phyloP scores from a whole-genome alignment of 2,113 vertebrate genomes.

The Planiliza haematocheilus region DNA sequence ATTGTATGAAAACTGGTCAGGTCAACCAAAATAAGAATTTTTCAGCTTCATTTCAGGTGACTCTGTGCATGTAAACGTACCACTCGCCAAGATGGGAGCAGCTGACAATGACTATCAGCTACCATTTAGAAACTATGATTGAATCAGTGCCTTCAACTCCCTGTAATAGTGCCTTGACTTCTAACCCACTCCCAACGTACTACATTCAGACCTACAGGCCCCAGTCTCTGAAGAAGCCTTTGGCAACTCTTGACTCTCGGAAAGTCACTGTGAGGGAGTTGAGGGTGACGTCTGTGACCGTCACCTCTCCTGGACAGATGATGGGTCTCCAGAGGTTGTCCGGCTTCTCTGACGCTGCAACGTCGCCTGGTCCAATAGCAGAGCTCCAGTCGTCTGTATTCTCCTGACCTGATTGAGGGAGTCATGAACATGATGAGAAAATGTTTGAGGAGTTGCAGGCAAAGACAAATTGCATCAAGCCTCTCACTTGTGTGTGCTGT shows the following conservation, averaged over 20 bases:
- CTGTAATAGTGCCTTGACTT: not conserved
- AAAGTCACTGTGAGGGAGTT: constrained; percentile 98
- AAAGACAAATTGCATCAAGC: constrained; percentile 35
- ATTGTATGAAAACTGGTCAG: not conserved
- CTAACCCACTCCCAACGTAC: not conserved
- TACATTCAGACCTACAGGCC: constrained; percentile 83
- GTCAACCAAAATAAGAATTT: not conserved
- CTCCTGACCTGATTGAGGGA: constrained; percentile 57
- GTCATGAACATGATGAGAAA: not conserved
- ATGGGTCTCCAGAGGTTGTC: constrained; percentile 71
- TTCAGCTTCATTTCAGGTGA: not conserved
- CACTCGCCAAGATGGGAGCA: constrained; percentile 29
- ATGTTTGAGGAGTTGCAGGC: constrained; percentile 13
- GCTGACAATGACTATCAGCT: not conserved
- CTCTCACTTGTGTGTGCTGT: constrained; percentile 3
- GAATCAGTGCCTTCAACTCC: not conserved
- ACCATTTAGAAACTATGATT: not conserved
- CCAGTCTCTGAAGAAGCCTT: constrained; percentile 95
- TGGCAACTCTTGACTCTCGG: constrained; percentile 91
- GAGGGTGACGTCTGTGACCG: constrained; percentile 96
- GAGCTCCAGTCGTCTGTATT: constrained; percentile 59
- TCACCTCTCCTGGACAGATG: constrained; percentile 87
- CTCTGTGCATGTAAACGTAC: constrained; percentile 71
- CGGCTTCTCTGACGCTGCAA: constrained; percentile 15
- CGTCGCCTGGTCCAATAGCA: constrained; percentile 6